A percentile compares a stretch with the other conserved stretches of the same genome.
Conservation (phyloP, 2,113 vertebrate species). For the Coreoperca whiteheadi region DNA sequence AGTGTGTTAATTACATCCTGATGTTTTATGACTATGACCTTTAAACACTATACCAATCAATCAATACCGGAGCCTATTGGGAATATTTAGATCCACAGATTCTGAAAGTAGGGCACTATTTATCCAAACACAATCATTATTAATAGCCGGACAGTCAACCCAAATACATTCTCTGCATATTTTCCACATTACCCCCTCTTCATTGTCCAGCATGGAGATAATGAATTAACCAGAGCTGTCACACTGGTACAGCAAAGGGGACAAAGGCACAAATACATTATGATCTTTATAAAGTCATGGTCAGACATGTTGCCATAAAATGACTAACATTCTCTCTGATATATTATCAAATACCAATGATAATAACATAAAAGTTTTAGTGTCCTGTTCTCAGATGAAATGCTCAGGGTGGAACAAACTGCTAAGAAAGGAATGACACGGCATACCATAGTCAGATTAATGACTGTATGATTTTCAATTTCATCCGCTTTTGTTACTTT, state of each 20-base stretch:
- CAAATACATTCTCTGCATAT: constrained; percentile 85
- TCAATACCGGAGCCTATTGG: constrained; percentile 83
- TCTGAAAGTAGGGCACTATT: constrained; percentile 86
- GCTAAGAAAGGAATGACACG: neutral
- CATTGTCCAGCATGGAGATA: constrained; percentile 41
- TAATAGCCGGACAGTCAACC: constrained; percentile 85
- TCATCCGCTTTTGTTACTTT: neutral
- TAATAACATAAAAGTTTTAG: neutral
- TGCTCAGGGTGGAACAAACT: neutral
- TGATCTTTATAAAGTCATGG: constrained; percentile 35
- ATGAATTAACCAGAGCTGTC: constrained; percentile 52
- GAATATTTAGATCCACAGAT: constrained; percentile 86
- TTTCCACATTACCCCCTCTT: constrained; percentile 66
- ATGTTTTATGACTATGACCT: constrained; percentile 88
- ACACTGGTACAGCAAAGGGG: constrained; percentile 21
- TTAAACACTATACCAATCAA: constrained; percentile 85
- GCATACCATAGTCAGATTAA: neutral
- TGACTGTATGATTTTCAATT: neutral
- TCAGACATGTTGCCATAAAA: constrained; percentile 38
- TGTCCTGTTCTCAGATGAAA: neutral
- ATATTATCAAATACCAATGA: neutral
- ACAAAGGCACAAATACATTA: constrained; percentile 33
- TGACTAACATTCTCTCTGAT: neutral
- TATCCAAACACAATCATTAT: constrained; percentile 85
- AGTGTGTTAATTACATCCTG: constrained; percentile 82